These are phyloP conservation scores for Diachasma alloeum DNA, from an alignment of 1,140 invertebrate species.

Conservation along the genomic window DNA sequence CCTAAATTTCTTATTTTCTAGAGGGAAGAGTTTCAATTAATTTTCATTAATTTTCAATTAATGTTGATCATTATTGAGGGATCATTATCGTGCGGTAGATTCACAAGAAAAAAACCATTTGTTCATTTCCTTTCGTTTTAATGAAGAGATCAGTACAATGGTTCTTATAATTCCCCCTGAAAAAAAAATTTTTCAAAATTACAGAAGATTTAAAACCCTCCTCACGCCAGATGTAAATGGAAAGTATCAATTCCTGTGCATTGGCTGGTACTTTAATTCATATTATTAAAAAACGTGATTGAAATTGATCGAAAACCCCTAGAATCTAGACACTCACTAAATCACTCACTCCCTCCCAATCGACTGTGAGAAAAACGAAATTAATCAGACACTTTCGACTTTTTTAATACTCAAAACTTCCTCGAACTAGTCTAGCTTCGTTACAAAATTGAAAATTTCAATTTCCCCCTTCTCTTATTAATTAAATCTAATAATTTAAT, in stretches of 20 bases:
- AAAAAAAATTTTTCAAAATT: not conserved
- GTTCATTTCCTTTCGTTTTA: not conserved
- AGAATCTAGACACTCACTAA: not conserved
- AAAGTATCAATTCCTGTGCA: conserved; percentile 3
- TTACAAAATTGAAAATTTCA: not conserved
- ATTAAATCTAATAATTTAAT: not conserved
- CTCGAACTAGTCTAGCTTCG: not conserved
- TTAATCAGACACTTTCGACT: not conserved
- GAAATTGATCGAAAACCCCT: not conserved
- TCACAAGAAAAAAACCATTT: too few relatives aligned
- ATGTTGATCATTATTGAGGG: too few relatives aligned
- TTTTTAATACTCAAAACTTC: too few relatives aligned
- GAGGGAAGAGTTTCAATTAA: too few relatives aligned
- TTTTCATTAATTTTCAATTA: too few relatives aligned
- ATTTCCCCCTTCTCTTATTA: not conserved
- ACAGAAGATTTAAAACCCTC: not conserved
- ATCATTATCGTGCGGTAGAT: too few relatives aligned
- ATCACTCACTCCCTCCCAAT: not conserved
- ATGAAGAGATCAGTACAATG: not conserved
- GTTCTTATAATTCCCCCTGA: not conserved
- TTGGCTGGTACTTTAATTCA: not conserved
- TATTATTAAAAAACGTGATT: not conserved
- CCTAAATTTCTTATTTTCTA: too few relatives aligned
- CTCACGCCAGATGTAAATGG: not conserved
- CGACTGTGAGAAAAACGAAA: not conserved